Base-by-base conservation (phyloP, 2,888 invertebrate genomes). In the Zygaena filipendulae region DNA sequence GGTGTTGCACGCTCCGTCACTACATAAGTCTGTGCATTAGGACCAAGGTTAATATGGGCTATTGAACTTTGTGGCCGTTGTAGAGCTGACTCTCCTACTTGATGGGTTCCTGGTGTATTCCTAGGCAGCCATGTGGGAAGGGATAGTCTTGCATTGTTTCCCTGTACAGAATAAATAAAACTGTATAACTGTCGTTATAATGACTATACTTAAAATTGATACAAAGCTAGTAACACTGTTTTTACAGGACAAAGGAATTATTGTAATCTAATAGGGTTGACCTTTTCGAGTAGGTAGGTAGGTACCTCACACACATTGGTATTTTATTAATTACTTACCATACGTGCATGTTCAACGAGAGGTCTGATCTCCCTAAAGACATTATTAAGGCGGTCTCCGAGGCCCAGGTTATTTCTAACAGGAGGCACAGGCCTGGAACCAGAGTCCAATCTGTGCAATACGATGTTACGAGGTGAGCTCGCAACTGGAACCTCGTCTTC, bases 301-400 rank as follows among this genome's bases (percentile, higher is more conserved):
- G n/a, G n/a, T n/a, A n/a, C n/a, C n/a, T n/a, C n/a, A n/a, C n/a
- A n/a, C n/a, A n/a, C n/a, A n/a, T n/a, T n/a, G n/a, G n/a, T n/a
- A n/a, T n/a, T n/a, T n/a, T n/a, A n/a, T n/a, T n/a, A n/a, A n/a
- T n/a, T n/a, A n/a, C n/a, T 57, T 64, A 80, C 82, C 64, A 74
- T 82, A 32, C 84, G 71, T 26, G 84, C 85, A 49, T 84, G 81
- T 60, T 85, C 84, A 8, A 87, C 83, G 4, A 86, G 64, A n/a
- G 86, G 87, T 45, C 86, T 79, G 27, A 87, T 84, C 60, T 85
- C 87, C 46, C 86, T 80, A 36, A 87, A 71, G 10, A 77, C 74
- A 52, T 51, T 71, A 35, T 70, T 72, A 11, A 79, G 56, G 10
- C 77, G 67, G 36, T 79, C 79, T 8, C 75, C 74, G 21, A 79